Evolutionary conservation across 2,113 vertebrate species (phyloP), one percentile per base, ranked within the genome.

Genomic region (Taurulus bubalis): DNA sequence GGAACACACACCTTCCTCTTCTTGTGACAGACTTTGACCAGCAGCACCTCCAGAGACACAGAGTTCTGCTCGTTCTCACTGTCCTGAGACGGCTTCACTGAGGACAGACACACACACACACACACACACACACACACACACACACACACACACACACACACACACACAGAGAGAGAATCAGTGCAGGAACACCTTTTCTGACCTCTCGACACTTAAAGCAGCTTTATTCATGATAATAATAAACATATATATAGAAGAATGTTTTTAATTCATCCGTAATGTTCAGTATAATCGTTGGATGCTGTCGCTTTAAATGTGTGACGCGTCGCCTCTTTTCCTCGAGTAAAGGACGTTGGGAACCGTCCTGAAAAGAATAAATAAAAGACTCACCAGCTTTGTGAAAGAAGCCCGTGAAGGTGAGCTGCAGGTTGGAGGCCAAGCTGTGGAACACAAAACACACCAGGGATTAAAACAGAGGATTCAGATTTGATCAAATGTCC

Each of bases 21-120:
- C 95, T 99, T 99, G 95, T 99, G 98, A 92, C 98, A 99, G 89
- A 99, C 97, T 96, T 99, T 99, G 88, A 99, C 97, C 84, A 99
- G 97, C 88, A 99, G 96, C 90, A 99, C 98, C 95, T 99, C 98
- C 91, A 99, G 89, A 84, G 96, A 97, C 72, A 99, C 98, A 3
- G 97, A 98, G 94, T 95, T 98, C 95, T 99, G 97, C 95, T 98
- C 97, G 75, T 99, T 99, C 95, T 99, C 98, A 82, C 97, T 97
- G 93, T 99, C 98, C 95, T 96, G 97, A 83, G 96, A 97, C 87
- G 96, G 96, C 93, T 98, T 98, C 94, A 97, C 98, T 99, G 94
- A 15, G 66, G 32, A 82, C 11, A 38, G 9, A 73, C 47, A 40
- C 4, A 70, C 36, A 38, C 34, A n/a, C n/a, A n/a, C n/a, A n/a